Evolutionary conservation across 2,113 vertebrate species (phyloP), one percentile per base, ranked within the genome.

Genomic region (Tapirus terrestris): DNA sequence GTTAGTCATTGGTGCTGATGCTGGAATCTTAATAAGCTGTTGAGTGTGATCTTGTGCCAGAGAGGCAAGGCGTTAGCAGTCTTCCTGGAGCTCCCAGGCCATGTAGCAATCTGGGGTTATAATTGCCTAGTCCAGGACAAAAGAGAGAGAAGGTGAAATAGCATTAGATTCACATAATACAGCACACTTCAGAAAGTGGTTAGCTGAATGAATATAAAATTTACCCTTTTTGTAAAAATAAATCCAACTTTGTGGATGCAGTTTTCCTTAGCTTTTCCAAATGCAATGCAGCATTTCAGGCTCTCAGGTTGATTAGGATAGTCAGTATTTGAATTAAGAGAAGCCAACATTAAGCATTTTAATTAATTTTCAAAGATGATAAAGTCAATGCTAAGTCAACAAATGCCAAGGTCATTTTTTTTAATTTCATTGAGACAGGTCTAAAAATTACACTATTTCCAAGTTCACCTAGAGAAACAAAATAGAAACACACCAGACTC

Each of bases 11-110:
- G 98, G 97, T 98, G 95, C 96, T 94, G 97, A 98, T 98, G 97
- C 97, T 96, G 98, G 98, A 99, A 99, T 99, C 97, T 99, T 99
- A 99, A 99, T 99, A 98, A 98, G 98, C 98, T 98, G 89, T 98
- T 98, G 98, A 98, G 94, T 97, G 96, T 97, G 97, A 98, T 98
- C 95, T 96, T 96, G 92, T 98, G 98, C 97, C 98, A 98, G 98
- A 98, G 97, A 96, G 96, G 85, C 82, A 85, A 98, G 97, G 97
- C 98, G 98, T 98, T 98, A 98, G 97, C 97, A 94, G 97, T 98
- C 98, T 98, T 97, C 91, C 97, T 93, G 80, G 96, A 97, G 91
- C 92, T 98, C 95, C 97, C 97, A 98, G 96, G 98, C 97, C 95
- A 83, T 95, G 97, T 94, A 98, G 97, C 98, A 98, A 98, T 98